phyloP scores from a whole-genome alignment of 2,113 vertebrate genomes.

The Lepus timidus region DNA sequence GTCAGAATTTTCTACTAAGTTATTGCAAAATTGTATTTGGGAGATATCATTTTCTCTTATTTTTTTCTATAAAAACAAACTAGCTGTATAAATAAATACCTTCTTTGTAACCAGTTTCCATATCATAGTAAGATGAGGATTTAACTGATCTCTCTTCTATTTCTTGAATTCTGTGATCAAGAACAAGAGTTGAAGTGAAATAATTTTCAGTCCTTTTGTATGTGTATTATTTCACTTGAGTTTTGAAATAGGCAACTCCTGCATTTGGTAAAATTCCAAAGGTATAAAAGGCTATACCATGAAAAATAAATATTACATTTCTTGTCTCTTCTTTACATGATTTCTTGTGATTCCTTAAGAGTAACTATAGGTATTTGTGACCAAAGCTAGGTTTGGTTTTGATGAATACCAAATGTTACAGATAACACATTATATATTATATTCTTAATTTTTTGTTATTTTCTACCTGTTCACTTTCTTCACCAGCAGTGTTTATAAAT shows the following conservation, averaged over 20 bases:
- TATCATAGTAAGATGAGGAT: neutral
- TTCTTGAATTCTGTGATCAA: neutral
- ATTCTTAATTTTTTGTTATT: neutral
- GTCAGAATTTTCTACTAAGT: neutral
- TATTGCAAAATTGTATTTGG: constrained; percentile 53
- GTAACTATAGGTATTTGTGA: constrained; percentile 1
- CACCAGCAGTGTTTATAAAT: constrained; percentile 17
- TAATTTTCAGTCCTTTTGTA: neutral
- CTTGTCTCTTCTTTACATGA: neutral
- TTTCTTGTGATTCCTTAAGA: neutral
- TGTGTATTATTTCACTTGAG: neutral
- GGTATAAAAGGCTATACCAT: neutral
- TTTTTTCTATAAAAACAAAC: neutral
- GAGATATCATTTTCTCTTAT: neutral
- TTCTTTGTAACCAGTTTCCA: neutral
- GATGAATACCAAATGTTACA: neutral
- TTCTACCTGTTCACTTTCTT: neutral
- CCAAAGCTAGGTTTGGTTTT: neutral
- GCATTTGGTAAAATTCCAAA: constrained; percentile 35
- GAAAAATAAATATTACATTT: neutral
- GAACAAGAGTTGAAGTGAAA: neutral
- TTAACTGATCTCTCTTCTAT: neutral
- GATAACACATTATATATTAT: neutral
- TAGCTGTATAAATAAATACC: neutral
- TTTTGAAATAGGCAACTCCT: neutral